Base-by-base conservation (phyloP, 2,113 vertebrate genomes). In the Fregata magnificens region DNA sequence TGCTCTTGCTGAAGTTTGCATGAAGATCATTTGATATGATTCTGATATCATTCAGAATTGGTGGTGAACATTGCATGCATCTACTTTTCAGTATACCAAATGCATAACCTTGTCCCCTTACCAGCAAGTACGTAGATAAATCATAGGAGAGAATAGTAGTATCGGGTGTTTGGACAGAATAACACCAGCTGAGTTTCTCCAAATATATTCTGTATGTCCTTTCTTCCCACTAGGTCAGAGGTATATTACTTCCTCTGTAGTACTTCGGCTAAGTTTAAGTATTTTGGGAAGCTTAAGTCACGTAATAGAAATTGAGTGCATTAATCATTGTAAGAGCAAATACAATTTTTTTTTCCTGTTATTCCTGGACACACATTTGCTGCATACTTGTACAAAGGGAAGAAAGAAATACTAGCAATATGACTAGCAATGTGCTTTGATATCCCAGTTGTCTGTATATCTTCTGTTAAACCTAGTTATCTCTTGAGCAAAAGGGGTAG, bases 401-500 rank as follows among this genome's bases (percentile, higher is more conserved):
- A 49, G 58, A 88, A 69, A 79, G 40, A 88, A 77, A n/a, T 38
- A 14, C 6, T 70, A 78, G 22, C 26, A 58, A 18, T 45, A 72
- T 32, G 32, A 47, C 20, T 82, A 65, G 36, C 36, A 29, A 14
- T 25, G 34, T 70, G 40, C 42, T 78, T 61, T 86, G 53, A 22
- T 82, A 31, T 55, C 20, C 31, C 8, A 31, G 21, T 53, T 1
- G 0, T 21, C 9, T 65, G 1, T 36, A 1, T 28, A 31, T 58
- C 34, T 52, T 76, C 40, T 77, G 31, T 66, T 85, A 55, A 70
- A 70, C 31, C 25, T n/a, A 42, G 21, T 42, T 86, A 25, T 11
- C 5, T 70, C 0, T 63, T 59, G n/a, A 70, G 26, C 45, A 81
- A 44, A 65, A 91, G 73, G 47, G 18, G 18, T n/a, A 12, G 52